A percentile compares a stretch with the other conserved stretches of the same genome.
phyloP scores from a whole-genome alignment of 2,888 invertebrate species.

The Anoplius nigerrimus region DNA sequence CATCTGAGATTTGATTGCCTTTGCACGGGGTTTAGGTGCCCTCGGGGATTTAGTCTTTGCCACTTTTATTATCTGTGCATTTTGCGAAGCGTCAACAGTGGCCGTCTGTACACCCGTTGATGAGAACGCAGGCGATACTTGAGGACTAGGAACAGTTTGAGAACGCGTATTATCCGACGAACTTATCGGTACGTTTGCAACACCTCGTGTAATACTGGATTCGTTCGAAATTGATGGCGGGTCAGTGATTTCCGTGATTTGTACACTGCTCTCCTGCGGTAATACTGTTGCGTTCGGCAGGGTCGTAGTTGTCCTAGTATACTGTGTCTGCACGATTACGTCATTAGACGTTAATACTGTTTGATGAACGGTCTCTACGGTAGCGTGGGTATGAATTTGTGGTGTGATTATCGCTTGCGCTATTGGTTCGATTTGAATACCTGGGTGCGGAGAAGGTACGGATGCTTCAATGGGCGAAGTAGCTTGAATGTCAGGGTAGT shows the following conservation, averaged over 20 bases:
- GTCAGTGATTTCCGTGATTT: slow-evolving; percentile 69
- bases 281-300: slow-evolving; percentile 68
- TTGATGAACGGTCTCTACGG: slow-evolving; percentile 71
- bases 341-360: slow-evolving; percentile 72
- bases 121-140: slow-evolving; percentile 53
- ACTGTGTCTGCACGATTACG: slow-evolving; percentile 71
- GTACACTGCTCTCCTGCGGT: slow-evolving; percentile 66
- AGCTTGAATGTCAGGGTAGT: slow-evolving; percentile 68
- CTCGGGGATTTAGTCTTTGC: slow-evolving; percentile 61
- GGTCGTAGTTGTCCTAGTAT: slow-evolving; percentile 70
- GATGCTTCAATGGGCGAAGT: slow-evolving; percentile 70
- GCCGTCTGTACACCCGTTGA: slow-evolving; percentile 51
- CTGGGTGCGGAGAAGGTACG: slow-evolving; percentile 68
- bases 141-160: slow-evolving; percentile 59
- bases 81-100: slow-evolving; percentile 44
- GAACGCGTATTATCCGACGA: slow-evolving; percentile 49
- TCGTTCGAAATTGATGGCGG: slow-evolving; percentile 54
- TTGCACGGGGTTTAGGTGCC: slow-evolving; percentile 60
- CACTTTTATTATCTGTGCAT: slow-evolving; percentile 51
- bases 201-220: slow-evolving; percentile 43
- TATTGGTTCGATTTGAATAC: slow-evolving; percentile 69
- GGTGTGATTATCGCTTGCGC: slow-evolving; percentile 70
- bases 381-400: slow-evolving; percentile 69
- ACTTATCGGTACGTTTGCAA: slow-evolving; percentile 46
- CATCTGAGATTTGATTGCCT: slow-evolving; percentile 60